A percentile compares a stretch with the other conserved stretches of the same genome.
Evolutionary conservation across 2,797 vertebrate species (phyloP).

Genomic region (Naso thynnoides): DNA sequence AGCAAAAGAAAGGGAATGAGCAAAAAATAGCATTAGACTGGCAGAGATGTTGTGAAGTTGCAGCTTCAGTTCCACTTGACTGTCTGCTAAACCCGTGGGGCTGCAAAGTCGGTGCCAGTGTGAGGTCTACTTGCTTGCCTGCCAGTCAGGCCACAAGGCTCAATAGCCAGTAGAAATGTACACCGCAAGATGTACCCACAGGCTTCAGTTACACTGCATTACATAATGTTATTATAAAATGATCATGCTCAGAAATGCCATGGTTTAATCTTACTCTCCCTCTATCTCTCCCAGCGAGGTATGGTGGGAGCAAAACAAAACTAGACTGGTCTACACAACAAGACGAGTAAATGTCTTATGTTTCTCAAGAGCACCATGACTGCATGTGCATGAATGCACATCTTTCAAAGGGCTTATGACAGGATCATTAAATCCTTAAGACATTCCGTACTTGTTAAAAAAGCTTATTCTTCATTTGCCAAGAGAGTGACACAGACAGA

Average conservation of each 20-base stretch:
- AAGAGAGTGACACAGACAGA: constrained; percentile 54
- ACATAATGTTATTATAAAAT: constrained; percentile 69
- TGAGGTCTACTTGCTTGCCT: constrained; percentile 48
- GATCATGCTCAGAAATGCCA: constrained; percentile 58
- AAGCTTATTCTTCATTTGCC: constrained; percentile 44
- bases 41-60: constrained; percentile 26
- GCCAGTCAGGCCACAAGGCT: constrained; percentile 48
- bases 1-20: constrained; percentile 7
- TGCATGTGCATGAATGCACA: constrained; percentile 17
- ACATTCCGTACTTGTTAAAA: constrained; percentile 63
- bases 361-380: constrained; percentile 19
- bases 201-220: constrained; percentile 68
- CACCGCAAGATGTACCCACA: constrained; percentile 65
- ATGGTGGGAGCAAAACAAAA: neutral
- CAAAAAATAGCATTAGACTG: constrained; percentile 6
- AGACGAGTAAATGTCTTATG: neutral
- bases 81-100: constrained; percentile 29
- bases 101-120: constrained; percentile 34
- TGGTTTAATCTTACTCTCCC: constrained; percentile 44
- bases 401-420: constrained; percentile 48
- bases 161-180: constrained; percentile 60
- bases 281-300: constrained; percentile 39
- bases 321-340: constrained; percentile 5
- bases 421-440: constrained; percentile 54
- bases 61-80: constrained; percentile 31